Conservation (phyloP, 2,797 vertebrate species). For the Discoglossus pictus region DNA sequence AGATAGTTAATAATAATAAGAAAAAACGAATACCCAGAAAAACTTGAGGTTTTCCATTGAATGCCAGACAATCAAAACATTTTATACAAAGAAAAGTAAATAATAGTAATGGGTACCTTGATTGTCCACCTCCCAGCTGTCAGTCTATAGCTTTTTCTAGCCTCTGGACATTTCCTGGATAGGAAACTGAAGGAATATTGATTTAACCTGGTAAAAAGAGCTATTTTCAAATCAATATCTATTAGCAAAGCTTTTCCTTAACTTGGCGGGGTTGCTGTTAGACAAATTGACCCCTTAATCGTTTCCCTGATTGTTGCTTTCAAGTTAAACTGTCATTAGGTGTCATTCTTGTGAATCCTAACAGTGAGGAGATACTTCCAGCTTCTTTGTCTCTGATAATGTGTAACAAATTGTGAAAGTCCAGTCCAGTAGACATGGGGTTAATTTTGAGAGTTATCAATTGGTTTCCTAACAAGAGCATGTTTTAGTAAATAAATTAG, state of each 20-base stretch:
- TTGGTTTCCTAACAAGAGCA: no score
- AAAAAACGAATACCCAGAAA: no score
- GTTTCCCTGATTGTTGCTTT: slow-evolving; percentile 21
- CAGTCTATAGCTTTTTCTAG: slow-evolving; percentile 10
- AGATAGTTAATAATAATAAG: no score
- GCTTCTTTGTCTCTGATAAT: no score
- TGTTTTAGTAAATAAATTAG: no score
- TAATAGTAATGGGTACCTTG: background rate
- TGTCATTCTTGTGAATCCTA: background rate
- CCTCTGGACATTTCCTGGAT: background rate
- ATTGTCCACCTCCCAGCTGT: background rate
- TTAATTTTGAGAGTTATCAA: no score
- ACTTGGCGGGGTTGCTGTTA: background rate
- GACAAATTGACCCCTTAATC: slow-evolving; percentile 15
- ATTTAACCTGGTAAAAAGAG: slow-evolving; percentile 28
- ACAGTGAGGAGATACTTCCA: no score
- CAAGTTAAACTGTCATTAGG: slow-evolving; percentile 10
- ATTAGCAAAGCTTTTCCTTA: background rate
- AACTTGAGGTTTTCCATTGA: no score
- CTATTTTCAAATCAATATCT: slow-evolving; percentile 30
- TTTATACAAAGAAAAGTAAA: background rate
- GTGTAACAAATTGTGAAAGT: no score
- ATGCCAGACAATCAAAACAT: slow-evolving; percentile 5
- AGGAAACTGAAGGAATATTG: slow-evolving; percentile 30
- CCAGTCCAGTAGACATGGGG: no score